Percentiles rank a stretch among this genome's conserved stretches.
Evolutionary conservation across 2,888 invertebrate species (phyloP).

Genomic region (Sesia apiformis): DNA sequence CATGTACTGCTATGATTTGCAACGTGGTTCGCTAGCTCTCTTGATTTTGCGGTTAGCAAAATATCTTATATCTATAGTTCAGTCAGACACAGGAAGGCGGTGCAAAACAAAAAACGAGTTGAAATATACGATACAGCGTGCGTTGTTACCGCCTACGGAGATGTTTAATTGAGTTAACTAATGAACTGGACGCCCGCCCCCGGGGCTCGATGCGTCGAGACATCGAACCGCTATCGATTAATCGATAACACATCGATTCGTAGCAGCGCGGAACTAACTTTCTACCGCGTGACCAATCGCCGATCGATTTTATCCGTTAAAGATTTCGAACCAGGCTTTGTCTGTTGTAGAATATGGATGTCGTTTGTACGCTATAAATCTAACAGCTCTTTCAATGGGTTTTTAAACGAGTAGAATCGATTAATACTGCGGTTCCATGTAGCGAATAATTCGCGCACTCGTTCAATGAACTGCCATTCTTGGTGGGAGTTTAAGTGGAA

Average conservation of each 20-base stretch:
- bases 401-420: no score
- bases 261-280: not conserved
- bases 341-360: no score
- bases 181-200: conserved; percentile 3
- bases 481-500: no score
- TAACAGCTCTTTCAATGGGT: no score
- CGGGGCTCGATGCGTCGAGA: not conserved
- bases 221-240: not conserved
- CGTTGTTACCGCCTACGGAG: not conserved
- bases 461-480: no score
- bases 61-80: not conserved
- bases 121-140: not conserved
- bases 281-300: not conserved
- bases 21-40: not conserved
- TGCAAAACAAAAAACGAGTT: no score
- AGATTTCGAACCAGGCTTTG: not conserved
- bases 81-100: no score
- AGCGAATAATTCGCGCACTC: no score
- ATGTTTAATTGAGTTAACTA: conserved; percentile 8
- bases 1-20: no score
- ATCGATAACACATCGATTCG: not conserved
- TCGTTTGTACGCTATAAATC: no score
- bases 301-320: not conserved
- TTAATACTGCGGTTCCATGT: no score
- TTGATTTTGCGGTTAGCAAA: not conserved